Evolutionary conservation across 2,888 invertebrate genomes (phyloP).

Genomic region (Parnassius apollo): DNA sequence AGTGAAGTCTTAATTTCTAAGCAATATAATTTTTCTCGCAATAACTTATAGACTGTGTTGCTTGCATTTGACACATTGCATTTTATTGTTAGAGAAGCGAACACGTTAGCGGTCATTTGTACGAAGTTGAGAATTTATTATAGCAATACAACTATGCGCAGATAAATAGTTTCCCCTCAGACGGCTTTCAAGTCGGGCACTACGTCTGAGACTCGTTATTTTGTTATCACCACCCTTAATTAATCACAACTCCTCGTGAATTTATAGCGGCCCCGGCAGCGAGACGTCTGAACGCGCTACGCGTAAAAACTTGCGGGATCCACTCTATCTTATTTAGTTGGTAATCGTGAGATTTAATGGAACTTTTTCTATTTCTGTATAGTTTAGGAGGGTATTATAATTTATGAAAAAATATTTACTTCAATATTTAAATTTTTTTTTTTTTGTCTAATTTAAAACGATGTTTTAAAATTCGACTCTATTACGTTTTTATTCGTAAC

Average conservation of each 20-base stretch:
- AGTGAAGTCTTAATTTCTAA: too few species aligned
- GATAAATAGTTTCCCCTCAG: constrained; percentile 26
- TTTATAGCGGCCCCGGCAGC: constrained; percentile 36
- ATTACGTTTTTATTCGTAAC: too few species aligned
- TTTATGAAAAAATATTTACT: too few species aligned
- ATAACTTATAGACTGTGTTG: too few species aligned
- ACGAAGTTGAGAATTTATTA: constrained; percentile 20
- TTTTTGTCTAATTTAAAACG: too few species aligned
- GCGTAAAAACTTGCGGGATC: constrained; percentile 32
- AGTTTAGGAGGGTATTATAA: too few species aligned
- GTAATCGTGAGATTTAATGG: constrained; percentile 17
- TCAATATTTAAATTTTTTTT: too few species aligned
- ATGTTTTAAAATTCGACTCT: too few species aligned
- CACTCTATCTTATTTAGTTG: constrained; percentile 39
- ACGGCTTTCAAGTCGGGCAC: constrained; percentile 25
- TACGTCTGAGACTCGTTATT: constrained; percentile 28
- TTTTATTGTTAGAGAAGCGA: constrained; percentile 1
- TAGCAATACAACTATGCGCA: constrained; percentile 20
- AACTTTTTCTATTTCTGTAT: background rate
- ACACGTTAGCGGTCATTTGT: constrained; percentile 22
- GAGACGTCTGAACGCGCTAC: constrained; percentile 22
- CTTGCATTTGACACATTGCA: too few species aligned
- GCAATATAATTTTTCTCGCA: too few species aligned
- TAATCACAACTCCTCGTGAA: constrained; percentile 34
- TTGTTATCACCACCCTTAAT: constrained; percentile 28